Base-by-base conservation (phyloP, 1,140 invertebrate species). In the Lordiphosa mommai region DNA sequence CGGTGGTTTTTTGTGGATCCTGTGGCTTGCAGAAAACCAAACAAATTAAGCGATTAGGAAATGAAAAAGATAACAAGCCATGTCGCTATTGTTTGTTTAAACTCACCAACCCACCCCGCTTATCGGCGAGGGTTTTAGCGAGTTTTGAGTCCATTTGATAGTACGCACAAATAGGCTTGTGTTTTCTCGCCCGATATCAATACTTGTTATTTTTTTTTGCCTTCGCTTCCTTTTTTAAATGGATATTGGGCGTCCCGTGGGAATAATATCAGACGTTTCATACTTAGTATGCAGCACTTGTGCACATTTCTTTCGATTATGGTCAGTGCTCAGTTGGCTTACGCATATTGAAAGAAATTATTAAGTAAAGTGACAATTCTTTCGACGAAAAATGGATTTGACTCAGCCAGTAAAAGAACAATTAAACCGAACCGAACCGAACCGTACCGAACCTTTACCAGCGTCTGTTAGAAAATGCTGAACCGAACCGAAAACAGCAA, bases 31-130 rank as follows among this genome's bases (percentile, higher is more conserved):
- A 46, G 55, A 61, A 58, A 73, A 66, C 52, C 66, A 77, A 71
- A 70, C 72, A 74, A 82, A 84, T 84, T 76, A 76, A 67, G 71
- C 55, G 76, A 82, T 76, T 82, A 82, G 68, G 57, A 70, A 57
- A 61, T 74, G 53, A 61, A 43, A 71, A 67, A 63, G 70, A 74
- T 73, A 56, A 53, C 1, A 41, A 41, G 59, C 41, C 33, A 16
- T 29, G 30, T 34, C 32, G 48, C 56, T 59, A 43, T 80, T 59
- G 55, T 65, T 66, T 61, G 46, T 48, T 30, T 33, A 3, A 5
- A 17, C 16, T 32, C 27, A 4, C 30, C n/a, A 2, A 20, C 23
- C 38, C 27, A 8, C 13, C 14, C 17, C 32, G 29, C 68, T 74
- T 80, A 82, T 80, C 71, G 51, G 33, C 30, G 33, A 46, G 43